Base-by-base conservation (phyloP, 2,888 invertebrate genomes). In the Rutpela maculata region DNA sequence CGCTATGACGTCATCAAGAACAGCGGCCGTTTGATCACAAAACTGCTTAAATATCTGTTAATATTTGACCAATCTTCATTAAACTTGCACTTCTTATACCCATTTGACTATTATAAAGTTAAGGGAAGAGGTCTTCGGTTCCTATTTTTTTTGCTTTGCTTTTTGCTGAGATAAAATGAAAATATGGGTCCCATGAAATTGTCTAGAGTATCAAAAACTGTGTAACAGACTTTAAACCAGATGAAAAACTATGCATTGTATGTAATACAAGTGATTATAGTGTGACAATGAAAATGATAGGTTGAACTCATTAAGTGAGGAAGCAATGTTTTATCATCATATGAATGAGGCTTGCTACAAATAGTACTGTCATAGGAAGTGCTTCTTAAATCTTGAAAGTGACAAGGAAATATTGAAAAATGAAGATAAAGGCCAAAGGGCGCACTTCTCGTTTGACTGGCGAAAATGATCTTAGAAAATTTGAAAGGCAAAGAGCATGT, bases 211-310 rank as follows among this genome's bases (percentile, higher is more conserved):
- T 43, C 43, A 43, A 43, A 43, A 12, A 43, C 43, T 10, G 43
- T 43, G 43, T 43, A 43, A 43, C 43, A 43, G 43, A 43, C 43
- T 43, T 43, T 43, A 43, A 43, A 43, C 43, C 43, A n/a, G n/a
- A n/a, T n/a, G n/a, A n/a, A n/a, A n/a, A n/a, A n/a, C n/a, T n/a
- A n/a, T n/a, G n/a, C n/a, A n/a, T n/a, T n/a, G n/a, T n/a, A n/a
- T n/a, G n/a, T n/a, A n/a, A n/a, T n/a, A n/a, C n/a, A n/a, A n/a
- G n/a, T n/a, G n/a, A n/a, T n/a, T n/a, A n/a, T n/a, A n/a, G n/a
- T n/a, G n/a, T n/a, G n/a, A n/a, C n/a, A n/a, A n/a, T n/a, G n/a
- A n/a, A n/a, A n/a, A n/a, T n/a, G n/a, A n/a, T n/a, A n/a, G n/a
- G n/a, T n/a, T n/a, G n/a, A n/a, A n/a, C n/a, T n/a, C n/a, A n/a